Evolutionary conservation across 2,888 invertebrate genomes (phyloP).

Genomic region (Antheraea assamensis): DNA sequence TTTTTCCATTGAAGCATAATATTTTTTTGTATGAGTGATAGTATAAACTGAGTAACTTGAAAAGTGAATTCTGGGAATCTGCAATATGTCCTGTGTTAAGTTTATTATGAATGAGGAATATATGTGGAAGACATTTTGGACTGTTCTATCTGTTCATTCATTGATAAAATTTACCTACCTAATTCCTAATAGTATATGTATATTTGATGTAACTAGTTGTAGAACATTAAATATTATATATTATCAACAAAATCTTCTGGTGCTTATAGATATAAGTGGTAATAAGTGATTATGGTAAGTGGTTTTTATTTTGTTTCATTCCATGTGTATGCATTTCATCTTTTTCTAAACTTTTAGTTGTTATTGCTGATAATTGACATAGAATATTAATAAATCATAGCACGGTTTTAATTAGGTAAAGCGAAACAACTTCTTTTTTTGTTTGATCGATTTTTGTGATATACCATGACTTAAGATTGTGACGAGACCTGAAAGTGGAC

Average conservation of each 20-base stretch:
- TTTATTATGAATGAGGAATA: background rate
- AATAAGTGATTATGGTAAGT: conserved; percentile 13
- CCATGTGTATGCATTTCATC: conserved; percentile 66
- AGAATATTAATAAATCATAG: background rate
- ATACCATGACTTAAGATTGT: conserved; percentile 55
- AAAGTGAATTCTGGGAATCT: conserved; percentile 73
- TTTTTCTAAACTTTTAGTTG: conserved; percentile 27
- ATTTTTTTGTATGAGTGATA: conserved; percentile 69
- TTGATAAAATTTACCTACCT: background rate
- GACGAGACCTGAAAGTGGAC: conserved; percentile 65
- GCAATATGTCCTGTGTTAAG: conserved; percentile 66
- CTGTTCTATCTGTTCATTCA: conserved; percentile 6
- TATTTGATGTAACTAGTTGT: conserved; percentile 33
- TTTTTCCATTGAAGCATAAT: conserved; percentile 71
- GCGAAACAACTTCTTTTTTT: conserved; percentile 7
- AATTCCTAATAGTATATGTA: conserved; percentile 16
- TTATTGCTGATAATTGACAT: conserved; percentile 5
- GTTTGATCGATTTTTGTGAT: conserved; percentile 41
- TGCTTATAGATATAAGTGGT: conserved; percentile 75
- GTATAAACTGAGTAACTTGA: conserved; percentile 52
- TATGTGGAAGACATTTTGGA: background rate
- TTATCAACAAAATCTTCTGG: conserved; percentile 67
- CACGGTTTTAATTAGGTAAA: background rate
- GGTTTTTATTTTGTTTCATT: conserved; percentile 60
- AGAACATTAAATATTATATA: conserved; percentile 48